A percentile compares a stretch with the other conserved stretches of the same genome.
These are phyloP conservation scores for Ectemnius cavifrons DNA, from an alignment of 2,888 invertebrate genomes.

Conservation along the genomic window DNA sequence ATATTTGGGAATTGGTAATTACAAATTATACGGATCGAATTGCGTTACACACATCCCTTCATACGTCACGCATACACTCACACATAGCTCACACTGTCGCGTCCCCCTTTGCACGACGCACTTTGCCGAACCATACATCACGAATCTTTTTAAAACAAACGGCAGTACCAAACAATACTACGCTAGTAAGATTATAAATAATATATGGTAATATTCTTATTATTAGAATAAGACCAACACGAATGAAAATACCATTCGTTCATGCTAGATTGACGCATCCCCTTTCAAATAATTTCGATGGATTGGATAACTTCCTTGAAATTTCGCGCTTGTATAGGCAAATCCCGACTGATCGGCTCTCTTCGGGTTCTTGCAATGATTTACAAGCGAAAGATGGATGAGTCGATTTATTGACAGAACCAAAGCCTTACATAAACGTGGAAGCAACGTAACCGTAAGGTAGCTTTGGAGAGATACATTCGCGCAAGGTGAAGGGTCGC, in stretches of 20 bases:
- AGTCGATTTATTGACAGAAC: conserved; percentile 57
- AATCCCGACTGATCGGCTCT: conserved; percentile 7
- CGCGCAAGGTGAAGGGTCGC: conserved; percentile 6
- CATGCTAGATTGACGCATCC: background rate
- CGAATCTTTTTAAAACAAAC: too few relatives aligned
- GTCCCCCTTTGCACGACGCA: too few relatives aligned
- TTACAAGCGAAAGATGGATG: conserved; percentile 45
- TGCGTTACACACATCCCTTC: too few relatives aligned
- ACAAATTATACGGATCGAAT: too few relatives aligned
- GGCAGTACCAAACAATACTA: too few relatives aligned
- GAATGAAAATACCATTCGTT: too few relatives aligned
- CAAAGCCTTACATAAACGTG: conserved; percentile 52
- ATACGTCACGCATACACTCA: too few relatives aligned
- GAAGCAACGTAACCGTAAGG: conserved; percentile 43
- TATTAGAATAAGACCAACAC: too few relatives aligned
- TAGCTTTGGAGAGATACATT: conserved; percentile 24
- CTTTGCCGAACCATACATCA: too few relatives aligned
- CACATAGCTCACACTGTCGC: too few relatives aligned
- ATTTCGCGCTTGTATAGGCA: conserved; percentile 26
- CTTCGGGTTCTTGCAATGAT: conserved; percentile 25
- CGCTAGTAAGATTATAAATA: too few relatives aligned
- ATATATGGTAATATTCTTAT: background rate
- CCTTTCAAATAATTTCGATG: background rate
- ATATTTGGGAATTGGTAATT: too few relatives aligned
- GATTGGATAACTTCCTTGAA: conserved; percentile 17